Evolutionary conservation across 2,888 invertebrate species (phyloP), one percentile per base, ranked within the genome.

Genomic region (Creontiades dilutus): DNA sequence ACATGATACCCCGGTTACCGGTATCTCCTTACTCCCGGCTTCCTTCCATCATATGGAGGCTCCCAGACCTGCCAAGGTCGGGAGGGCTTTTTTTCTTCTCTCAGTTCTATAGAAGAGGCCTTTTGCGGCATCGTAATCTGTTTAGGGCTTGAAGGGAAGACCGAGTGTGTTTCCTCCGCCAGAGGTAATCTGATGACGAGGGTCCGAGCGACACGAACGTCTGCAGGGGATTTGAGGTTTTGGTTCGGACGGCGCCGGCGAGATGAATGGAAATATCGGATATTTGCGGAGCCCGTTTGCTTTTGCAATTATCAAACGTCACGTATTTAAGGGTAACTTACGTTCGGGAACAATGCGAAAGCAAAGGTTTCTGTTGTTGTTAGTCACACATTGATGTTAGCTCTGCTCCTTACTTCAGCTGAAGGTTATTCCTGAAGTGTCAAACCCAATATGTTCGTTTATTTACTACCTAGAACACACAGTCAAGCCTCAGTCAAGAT

Each of bases 121-220:
- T 78, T 78, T 47, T 47, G 78, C 78, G 78, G 78, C 19, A 78
- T 78, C 78, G 46, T 78, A 78, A 78, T 78, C 78, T 78, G 37
- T 47, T 78, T 78, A 47, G 78, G 46, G 46, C 13, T 78, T 46
- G 78, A 46, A 78, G 19, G 46, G 78, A 78, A 78, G 78, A 78
- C 78, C 78, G 78, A 37, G 46, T 78, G 78, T 78, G 78, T 78
- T 78, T 78, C 78, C 78, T 68, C 3, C 37, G 78, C 37, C 46
- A 78, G 16, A 68, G 61, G 78, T 78, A 78, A 78, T 78, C 78
- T 78, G 78, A 78, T 11, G 28, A 28, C 27, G 11, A 16, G 78
- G 46, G n/a, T 12, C 19, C 52, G 52, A 12, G 11, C 52, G 23
- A 16, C 78, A 47, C 78, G 78, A 78, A 78, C 23, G 78, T 78